A percentile compares a stretch with the other conserved stretches of the same genome.
Evolutionary conservation across 1,140 invertebrate species (phyloP).

Genomic region (Ceratoteleas bidentatus): DNA sequence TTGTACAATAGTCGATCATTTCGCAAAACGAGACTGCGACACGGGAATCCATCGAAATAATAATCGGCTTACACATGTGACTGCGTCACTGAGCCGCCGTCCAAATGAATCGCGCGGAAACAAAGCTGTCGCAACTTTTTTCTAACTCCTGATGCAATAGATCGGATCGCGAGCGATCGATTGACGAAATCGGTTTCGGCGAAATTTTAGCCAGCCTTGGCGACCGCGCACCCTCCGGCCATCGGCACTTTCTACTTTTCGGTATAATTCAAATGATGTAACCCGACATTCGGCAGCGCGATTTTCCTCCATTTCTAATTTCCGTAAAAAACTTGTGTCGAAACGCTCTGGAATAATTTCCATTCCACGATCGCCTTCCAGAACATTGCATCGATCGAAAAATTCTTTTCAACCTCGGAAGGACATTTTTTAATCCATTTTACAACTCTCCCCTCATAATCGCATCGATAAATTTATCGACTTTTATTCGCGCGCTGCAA

Average conservation of each 20-base stretch:
- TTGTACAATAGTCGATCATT: constrained; percentile 30
- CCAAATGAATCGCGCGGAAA: constrained; percentile 25
- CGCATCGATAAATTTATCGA: not conserved
- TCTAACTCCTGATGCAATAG: constrained; percentile 35
- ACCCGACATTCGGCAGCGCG: too few relatives aligned
- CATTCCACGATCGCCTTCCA: too few relatives aligned
- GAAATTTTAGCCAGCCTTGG: constrained; percentile 32
- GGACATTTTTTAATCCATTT: too few relatives aligned
- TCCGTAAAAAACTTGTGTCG: too few relatives aligned
- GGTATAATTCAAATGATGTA: constrained; percentile 1
- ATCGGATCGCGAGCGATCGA: constrained; percentile 13
- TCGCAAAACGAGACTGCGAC: constrained; percentile 8
- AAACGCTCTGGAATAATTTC: too few relatives aligned
- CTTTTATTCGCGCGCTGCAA: not conserved
- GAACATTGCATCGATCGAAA: too few relatives aligned
- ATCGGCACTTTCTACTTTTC: constrained; percentile 28
- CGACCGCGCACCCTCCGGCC: not conserved
- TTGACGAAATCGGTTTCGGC: constrained; percentile 23
- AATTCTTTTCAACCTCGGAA: too few relatives aligned
- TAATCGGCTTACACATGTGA: constrained; percentile 22
- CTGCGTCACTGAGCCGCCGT: constrained; percentile 10
- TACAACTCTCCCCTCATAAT: too few relatives aligned
- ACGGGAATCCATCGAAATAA: constrained; percentile 13
- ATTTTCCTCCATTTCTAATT: not conserved
- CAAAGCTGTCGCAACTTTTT: constrained; percentile 33